phyloP scores from a whole-genome alignment of 2,113 vertebrate species.

The Amblyornis subalaris region DNA sequence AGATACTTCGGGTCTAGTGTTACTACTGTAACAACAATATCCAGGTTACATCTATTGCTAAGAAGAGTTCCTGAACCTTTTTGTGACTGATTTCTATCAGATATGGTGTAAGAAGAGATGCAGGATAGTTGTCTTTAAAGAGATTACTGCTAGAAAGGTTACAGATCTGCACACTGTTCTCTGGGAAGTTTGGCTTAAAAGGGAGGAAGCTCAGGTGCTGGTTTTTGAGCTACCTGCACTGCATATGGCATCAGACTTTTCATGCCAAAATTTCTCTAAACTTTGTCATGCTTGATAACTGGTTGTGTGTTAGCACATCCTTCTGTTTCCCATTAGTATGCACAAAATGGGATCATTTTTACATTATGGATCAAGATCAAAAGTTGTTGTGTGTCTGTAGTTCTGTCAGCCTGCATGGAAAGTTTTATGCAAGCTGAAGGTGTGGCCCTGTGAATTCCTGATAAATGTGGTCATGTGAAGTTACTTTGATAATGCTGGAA shows the following conservation, averaged over 20 bases:
- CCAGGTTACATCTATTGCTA: background rate
- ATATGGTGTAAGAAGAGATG: background rate
- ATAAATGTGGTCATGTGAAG: background rate
- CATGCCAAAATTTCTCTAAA: background rate
- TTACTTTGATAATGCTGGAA: background rate
- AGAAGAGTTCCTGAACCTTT: background rate
- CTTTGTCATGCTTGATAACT: background rate
- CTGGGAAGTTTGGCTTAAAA: background rate
- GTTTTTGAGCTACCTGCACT: background rate
- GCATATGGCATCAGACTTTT: background rate
- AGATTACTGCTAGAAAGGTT: background rate
- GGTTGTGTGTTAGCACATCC: background rate
- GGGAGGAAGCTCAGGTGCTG: background rate
- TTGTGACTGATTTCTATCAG: background rate
- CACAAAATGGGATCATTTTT: background rate
- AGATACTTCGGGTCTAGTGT: background rate
- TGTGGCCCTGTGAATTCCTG: background rate
- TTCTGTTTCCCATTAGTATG: background rate
- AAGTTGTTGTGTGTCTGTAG: background rate
- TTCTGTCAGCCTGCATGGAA: background rate
- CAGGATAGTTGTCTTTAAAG: background rate
- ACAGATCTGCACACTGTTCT: background rate
- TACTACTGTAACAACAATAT: background rate
- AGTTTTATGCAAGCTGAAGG: background rate
- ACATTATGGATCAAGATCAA: background rate